Percentiles rank a stretch among this genome's conserved stretches.
phyloP scores from a whole-genome alignment of 2,113 vertebrate genomes.

The Tupaia chinensis region DNA sequence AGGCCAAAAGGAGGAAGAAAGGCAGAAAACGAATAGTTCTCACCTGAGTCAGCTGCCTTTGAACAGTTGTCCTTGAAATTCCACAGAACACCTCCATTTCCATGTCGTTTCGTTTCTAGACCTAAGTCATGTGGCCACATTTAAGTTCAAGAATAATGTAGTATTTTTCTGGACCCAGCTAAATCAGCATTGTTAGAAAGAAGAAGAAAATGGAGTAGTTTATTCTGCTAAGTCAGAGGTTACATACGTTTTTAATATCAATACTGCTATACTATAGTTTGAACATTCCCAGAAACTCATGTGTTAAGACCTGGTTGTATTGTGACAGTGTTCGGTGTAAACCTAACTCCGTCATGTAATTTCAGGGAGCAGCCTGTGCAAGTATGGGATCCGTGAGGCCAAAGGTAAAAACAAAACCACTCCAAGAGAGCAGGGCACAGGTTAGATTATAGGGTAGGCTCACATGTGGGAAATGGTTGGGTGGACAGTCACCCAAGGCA shows the following conservation, averaged over 20 bases:
- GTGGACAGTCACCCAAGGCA: no score
- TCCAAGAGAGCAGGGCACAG: no score
- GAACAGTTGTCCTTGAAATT: background rate
- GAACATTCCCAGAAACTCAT: no score
- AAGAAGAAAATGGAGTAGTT: background rate
- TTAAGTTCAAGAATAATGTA: background rate
- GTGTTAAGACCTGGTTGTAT: no score
- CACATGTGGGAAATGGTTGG: no score
- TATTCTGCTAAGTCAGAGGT: slow-evolving; percentile 4
- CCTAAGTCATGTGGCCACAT: background rate
- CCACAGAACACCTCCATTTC: background rate
- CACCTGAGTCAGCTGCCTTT: background rate
- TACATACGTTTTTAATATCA: background rate
- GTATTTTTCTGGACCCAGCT: background rate
- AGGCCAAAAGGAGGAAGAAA: background rate
- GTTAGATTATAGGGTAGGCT: no score
- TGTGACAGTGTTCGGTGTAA: no score
- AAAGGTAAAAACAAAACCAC: no score
- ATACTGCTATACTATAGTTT: background rate
- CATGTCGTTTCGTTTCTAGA: background rate
- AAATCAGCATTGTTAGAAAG: background rate
- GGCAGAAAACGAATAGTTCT: background rate
- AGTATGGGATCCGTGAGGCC: no score
- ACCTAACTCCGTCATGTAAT: no score
- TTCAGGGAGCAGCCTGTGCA: no score